phyloP scores from a whole-genome alignment of 2,888 invertebrate genomes.

The Orchesellides sinensis region DNA sequence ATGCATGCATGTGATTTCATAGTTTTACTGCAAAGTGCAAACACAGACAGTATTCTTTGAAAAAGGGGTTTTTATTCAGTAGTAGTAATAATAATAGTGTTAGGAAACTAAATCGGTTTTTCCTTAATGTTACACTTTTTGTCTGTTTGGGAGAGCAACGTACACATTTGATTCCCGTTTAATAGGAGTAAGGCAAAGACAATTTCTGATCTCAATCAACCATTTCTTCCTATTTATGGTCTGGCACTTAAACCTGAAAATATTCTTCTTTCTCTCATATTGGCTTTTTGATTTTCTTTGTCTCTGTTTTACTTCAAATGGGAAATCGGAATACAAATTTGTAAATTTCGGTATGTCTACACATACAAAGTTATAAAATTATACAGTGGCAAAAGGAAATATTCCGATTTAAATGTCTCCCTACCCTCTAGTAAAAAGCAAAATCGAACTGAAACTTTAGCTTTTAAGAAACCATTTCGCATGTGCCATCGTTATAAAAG shows the following conservation, averaged over 20 bases:
- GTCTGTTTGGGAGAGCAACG: neutral
- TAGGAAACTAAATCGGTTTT: conserved; percentile 2
- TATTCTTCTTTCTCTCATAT: neutral
- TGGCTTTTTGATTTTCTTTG: neutral
- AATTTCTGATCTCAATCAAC: conserved; percentile 31
- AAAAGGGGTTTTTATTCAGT: too few relatives aligned
- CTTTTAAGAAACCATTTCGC: neutral
- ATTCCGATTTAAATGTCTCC: too few relatives aligned
- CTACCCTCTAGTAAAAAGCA: too few relatives aligned
- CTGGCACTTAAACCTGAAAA: conserved; percentile 23
- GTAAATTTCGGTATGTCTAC: too few relatives aligned
- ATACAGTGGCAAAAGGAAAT: too few relatives aligned
- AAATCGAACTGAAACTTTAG: too few relatives aligned
- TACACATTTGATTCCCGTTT: neutral
- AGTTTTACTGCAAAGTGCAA: neutral
- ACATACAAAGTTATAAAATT: too few relatives aligned
- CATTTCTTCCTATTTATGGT: conserved; percentile 29
- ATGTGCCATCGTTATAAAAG: neutral
- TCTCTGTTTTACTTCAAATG: neutral
- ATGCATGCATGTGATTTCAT: neutral
- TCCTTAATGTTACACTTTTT: neutral
- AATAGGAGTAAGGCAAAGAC: conserved; percentile 17
- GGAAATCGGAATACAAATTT: too few relatives aligned
- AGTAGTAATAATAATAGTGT: conserved; percentile 19
- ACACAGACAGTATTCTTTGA: neutral